Percentiles rank a stretch among this genome's conserved stretches.
Conservation (phyloP, 1,140 invertebrate species). For the Panagrolaimus sp. region DNA sequence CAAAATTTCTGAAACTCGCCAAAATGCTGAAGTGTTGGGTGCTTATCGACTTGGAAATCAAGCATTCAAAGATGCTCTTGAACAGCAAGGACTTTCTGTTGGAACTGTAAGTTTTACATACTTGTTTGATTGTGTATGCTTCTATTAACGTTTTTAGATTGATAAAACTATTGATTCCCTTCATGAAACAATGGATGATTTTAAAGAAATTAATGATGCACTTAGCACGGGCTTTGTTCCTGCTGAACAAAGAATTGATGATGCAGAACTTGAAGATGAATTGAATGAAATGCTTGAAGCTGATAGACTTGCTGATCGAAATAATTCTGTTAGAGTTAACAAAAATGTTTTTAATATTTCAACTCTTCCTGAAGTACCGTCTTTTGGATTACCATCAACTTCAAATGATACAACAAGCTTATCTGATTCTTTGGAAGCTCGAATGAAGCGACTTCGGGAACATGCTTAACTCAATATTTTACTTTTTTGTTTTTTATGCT, state of each 20-base stretch:
- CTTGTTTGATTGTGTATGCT: too few species aligned
- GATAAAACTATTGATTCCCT: not conserved
- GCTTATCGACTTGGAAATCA: slow-evolving; percentile 49
- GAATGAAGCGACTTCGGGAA: slow-evolving; percentile 30
- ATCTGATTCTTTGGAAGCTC: slow-evolving; percentile 24
- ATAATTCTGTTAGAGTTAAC: slow-evolving; percentile 32
- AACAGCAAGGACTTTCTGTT: slow-evolving; percentile 45
- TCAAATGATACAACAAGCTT: not conserved
- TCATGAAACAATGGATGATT: slow-evolving; percentile 14
- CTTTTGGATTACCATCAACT: slow-evolving; percentile 9
- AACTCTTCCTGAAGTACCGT: slow-evolving; percentile 40
- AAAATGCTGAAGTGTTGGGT: slow-evolving; percentile 53
- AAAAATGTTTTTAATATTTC: slow-evolving; percentile 39
- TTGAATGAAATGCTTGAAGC: slow-evolving; percentile 1
- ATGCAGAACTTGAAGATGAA: not conserved
- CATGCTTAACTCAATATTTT: not conserved
- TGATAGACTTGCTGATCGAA: slow-evolving; percentile 15
- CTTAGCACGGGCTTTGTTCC: slow-evolving; percentile 23
- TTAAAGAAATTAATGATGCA: slow-evolving; percentile 42
- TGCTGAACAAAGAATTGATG: not conserved
- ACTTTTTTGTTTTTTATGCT: not conserved
- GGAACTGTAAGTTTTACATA: slow-evolving; percentile 36
- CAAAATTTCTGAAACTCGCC: slow-evolving; percentile 48
- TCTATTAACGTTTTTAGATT: not conserved
- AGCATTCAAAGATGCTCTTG: slow-evolving; percentile 52